These are phyloP conservation scores for Drosophila navojoa DNA, from an alignment of 1,140 invertebrate species.

Conservation along the genomic window DNA sequence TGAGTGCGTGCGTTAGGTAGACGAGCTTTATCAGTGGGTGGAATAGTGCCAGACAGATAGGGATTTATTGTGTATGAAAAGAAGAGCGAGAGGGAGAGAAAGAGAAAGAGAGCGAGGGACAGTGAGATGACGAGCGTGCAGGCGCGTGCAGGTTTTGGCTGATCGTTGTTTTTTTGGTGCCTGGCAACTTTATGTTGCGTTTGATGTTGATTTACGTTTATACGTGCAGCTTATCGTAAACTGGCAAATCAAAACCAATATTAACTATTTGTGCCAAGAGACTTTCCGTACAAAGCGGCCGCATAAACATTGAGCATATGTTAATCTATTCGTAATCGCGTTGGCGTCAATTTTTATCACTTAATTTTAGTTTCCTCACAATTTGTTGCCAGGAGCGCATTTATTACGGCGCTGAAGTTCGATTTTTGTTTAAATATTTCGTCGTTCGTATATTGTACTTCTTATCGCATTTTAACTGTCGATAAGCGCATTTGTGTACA, in stretches of 20 bases:
- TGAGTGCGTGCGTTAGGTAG: conserved; percentile 44
- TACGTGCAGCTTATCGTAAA: conserved; percentile 18
- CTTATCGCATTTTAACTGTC: conserved; percentile 38
- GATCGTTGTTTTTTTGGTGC: conserved; percentile 12
- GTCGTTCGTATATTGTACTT: conserved; percentile 18
- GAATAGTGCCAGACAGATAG: conserved; percentile 9
- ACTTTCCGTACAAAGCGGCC: not conserved
- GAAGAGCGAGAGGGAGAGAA: not conserved
- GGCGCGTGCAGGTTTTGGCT: conserved; percentile 21
- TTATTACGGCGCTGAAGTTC: conserved; percentile 19
- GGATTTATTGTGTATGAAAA: not conserved
- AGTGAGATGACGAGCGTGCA: conserved; percentile 9
- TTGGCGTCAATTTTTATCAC: conserved; percentile 11
- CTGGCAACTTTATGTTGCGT: conserved; percentile 15
- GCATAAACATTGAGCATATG: conserved; percentile 27
- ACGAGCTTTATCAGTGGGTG: conserved; percentile 39
- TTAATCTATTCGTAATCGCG: conserved; percentile 31
- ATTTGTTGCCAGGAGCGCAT: conserved; percentile 41
- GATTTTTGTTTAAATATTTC: conserved; percentile 19
- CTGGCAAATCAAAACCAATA: not conserved
- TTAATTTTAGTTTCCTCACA: conserved; percentile 10
- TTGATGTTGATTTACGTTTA: conserved; percentile 23
- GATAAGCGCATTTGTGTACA: conserved; percentile 30
- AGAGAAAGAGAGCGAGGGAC: not conserved
- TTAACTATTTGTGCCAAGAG: not conserved